phyloP scores from a whole-genome alignment of 2,888 invertebrate species.

The Polymixis lichenea region DNA sequence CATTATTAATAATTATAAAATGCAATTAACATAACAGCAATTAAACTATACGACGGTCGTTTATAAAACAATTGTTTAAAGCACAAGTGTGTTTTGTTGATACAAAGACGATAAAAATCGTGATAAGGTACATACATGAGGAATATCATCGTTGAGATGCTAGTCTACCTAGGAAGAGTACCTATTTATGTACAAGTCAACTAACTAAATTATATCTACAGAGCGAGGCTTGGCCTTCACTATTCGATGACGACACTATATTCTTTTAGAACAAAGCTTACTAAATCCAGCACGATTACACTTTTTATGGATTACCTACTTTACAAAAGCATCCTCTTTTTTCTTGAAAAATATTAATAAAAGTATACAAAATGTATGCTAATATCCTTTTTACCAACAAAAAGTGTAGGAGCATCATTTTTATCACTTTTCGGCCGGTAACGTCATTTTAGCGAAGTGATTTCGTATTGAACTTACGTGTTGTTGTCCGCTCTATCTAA shows the following conservation, averaged over 20 bases:
- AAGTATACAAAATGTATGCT: background rate
- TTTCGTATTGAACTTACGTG: slow-evolving; percentile 12
- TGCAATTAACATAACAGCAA: slow-evolving; percentile 54
- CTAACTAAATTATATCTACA: slow-evolving; percentile 19
- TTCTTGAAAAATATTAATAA: background rate
- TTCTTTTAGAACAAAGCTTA: slow-evolving; percentile 27
- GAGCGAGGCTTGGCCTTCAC: slow-evolving; percentile 26
- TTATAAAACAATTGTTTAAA: slow-evolving; percentile 20
- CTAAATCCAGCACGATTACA: slow-evolving; percentile 4
- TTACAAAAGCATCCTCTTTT: too few relatives aligned
- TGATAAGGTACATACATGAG: slow-evolving; percentile 29
- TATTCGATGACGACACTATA: background rate
- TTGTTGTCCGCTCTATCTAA: background rate
- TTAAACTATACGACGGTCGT: slow-evolving; percentile 19
- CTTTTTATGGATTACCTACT: background rate
- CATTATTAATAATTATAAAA: slow-evolving; percentile 60
- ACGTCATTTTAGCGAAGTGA: background rate
- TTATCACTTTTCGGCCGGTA: background rate
- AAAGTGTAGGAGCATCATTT: slow-evolving; percentile 6
- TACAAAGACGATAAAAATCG: slow-evolving; percentile 7
- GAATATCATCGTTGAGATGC: slow-evolving; percentile 15
- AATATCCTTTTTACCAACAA: slow-evolving; percentile 1
- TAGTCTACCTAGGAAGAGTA: slow-evolving; percentile 13
- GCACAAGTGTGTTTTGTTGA: slow-evolving; percentile 14
- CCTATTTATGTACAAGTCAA: slow-evolving; percentile 41